Evolutionary conservation across 2,888 invertebrate genomes (phyloP).

Genomic region (Ditula angustiorana): DNA sequence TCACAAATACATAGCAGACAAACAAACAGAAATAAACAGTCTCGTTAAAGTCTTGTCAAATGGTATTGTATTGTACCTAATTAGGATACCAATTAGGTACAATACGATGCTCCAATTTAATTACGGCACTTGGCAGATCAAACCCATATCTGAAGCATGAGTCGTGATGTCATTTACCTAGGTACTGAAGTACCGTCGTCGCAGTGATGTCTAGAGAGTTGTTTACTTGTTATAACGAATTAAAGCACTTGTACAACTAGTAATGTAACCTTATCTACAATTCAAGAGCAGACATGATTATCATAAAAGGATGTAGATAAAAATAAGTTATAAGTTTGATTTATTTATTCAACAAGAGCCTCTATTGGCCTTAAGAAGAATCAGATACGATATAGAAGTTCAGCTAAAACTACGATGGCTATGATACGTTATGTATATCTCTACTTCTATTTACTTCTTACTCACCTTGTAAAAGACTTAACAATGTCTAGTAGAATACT

Average conservation of each 20-base stretch:
- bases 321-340: constrained; percentile 10
- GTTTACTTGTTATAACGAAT: neutral
- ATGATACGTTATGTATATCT: no score
- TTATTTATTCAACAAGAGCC: neutral
- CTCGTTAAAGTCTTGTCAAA: no score
- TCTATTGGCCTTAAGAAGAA: no score
- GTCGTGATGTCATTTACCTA: neutral
- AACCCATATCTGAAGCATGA: constrained; percentile 17
- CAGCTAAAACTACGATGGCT: no score
- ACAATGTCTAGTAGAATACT: no score
- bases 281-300: constrained; percentile 27
- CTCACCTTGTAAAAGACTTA: no score
- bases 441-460: no score
- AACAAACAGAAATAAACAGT: no score
- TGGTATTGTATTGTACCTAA: neutral
- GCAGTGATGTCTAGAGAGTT: neutral
- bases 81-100: no score
- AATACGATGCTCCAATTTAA: no score
- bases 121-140: constrained; percentile 21
- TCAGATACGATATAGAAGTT: no score
- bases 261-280: neutral
- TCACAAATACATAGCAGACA: no score
- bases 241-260: constrained; percentile 2
- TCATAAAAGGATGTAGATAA: neutral
- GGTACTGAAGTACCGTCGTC: constrained; percentile 6